Base-by-base conservation (phyloP, 2,888 invertebrate species). In the Volucella zonaria region DNA sequence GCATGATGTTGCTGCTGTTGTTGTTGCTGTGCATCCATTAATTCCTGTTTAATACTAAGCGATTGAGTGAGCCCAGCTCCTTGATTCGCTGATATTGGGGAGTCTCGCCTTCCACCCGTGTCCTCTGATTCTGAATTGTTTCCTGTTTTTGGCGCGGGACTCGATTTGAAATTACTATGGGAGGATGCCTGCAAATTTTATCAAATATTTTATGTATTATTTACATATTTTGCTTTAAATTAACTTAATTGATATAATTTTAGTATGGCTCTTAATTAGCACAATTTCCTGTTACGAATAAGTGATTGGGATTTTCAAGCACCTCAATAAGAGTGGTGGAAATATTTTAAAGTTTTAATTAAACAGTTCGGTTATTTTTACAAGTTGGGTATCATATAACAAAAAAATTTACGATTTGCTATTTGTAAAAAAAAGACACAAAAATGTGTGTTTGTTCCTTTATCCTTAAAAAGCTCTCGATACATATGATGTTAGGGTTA, bases 141-240 rank as follows among this genome's bases (percentile, higher is more conserved):
- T 91, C 91, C 91, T 73, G 94, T 92, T 93, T 95, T 95, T 93
- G 94, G 94, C 92, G 93, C 91, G 89, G 94, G 94, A 92, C 93
- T 94, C 92, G 94, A 93, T 93, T 94, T 94, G 91, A 93, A 94
- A 93, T 94, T 94, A 93, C 93, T 93, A 92, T 93, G 93, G 89
- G 93, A 93, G 88, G 93, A 93, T 91, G 94, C 93, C 94, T 94
- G 92, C 90, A 87, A 88, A 88, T 59, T 70, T 38, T 56, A 23
- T 2, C 15, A 31, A 49, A 64, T 47, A 2, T 68, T 61, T 14
- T 51, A 56, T 10, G 12, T 40, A 31, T 10, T 40, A 11, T 51
- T 14, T 64, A 14, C 18, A 38, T 47, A 11, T 14, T 38, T 23
- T 43, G 45, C 61, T 11, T 54, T 8, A 8, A 67, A 38, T 12